phyloP scores from a whole-genome alignment of 64 coral and sea anemone species.

The Dendrophyllia cribrosa region DNA sequence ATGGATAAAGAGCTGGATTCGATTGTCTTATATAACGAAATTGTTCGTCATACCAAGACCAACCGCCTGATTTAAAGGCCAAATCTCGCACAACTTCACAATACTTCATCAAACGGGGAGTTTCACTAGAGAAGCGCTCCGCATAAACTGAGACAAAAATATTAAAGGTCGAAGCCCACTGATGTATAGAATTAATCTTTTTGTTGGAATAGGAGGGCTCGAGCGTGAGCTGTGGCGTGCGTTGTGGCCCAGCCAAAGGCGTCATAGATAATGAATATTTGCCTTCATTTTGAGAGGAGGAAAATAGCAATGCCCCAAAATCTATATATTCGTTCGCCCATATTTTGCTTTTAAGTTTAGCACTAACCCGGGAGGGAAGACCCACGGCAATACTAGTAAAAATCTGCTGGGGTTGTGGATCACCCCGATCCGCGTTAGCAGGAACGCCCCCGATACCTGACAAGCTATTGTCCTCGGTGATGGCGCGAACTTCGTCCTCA shows the following conservation, averaged over 20 bases:
- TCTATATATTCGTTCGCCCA: constrained; percentile 42
- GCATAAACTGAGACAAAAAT: constrained; percentile 55
- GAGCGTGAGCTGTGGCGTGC: neutral
- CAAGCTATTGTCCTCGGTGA: neutral
- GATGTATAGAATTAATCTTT: neutral
- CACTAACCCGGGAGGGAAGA: neutral
- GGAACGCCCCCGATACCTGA: neutral
- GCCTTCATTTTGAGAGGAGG: neutral
- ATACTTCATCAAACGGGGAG: constrained; percentile 27
- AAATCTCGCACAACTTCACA: constrained; percentile 36
- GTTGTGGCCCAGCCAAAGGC: neutral
- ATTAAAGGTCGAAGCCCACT: constrained; percentile 34
- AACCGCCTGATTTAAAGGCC: neutral
- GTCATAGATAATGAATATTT: constrained; percentile 3
- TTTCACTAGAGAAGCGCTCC: neutral
- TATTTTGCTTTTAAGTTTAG: constrained; percentile 51
- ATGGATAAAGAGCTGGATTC: neutral
- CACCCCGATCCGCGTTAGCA: neutral
- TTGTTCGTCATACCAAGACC: neutral
- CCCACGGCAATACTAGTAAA: constrained; percentile 37
- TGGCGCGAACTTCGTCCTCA: neutral
- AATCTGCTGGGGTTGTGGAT: neutral
- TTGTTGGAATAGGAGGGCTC: constrained; percentile 8
- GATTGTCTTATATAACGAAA: constrained; percentile 22
- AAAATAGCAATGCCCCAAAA: constrained; percentile 6